Evolutionary conservation across 1,140 invertebrate species (phyloP), one percentile per base, ranked within the genome.

Genomic region (Leptinotarsa texana): DNA sequence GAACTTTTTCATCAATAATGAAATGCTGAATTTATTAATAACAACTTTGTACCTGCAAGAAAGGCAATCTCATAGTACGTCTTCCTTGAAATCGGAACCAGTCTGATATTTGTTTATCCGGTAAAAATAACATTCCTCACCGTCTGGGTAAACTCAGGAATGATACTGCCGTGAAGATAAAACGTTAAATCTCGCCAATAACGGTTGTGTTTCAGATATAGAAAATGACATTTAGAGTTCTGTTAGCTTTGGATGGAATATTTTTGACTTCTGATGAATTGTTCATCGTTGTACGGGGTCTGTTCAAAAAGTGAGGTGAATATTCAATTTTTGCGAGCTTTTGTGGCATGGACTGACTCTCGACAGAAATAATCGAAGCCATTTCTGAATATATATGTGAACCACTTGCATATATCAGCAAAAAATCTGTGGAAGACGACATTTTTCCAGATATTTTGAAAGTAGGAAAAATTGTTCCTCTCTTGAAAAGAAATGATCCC

Each of bases 141-240:
- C 63, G 63, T 65, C 63, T 65, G 63, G 63, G 63, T 65, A 65
- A 65, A 65, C 63, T 65, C 21, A 21, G 22, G 21, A 65, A 15
- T 65, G 63, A 65, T 65, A 65, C 63, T 65, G 63, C 1, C 18
- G 63, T 13, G 24, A 21, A 65, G 24, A 27, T 22, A 22, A 65
- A 65, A 65, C 21, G 63, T 17, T 65, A 5, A 27, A 65, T 13
- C 24, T 21, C 21, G 63, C 63, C 24, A 65, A 65, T 65, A 65
- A 65, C 8, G 13, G 17, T 15, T 62, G 61, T 42, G 51, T 57
- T 57, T 57, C 4, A 57, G 51, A 57, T 6, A 15, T 18, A 22
- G 21, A 65, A 27, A 65, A 65, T 65, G 21, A 65, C 63, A 27
- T 62, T n/a, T 1, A 62, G 17, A 62, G 21, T 62, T n/a, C 17